Conservation (phyloP, 2,797 vertebrate genomes). For the Carcharodon carcharias region DNA sequence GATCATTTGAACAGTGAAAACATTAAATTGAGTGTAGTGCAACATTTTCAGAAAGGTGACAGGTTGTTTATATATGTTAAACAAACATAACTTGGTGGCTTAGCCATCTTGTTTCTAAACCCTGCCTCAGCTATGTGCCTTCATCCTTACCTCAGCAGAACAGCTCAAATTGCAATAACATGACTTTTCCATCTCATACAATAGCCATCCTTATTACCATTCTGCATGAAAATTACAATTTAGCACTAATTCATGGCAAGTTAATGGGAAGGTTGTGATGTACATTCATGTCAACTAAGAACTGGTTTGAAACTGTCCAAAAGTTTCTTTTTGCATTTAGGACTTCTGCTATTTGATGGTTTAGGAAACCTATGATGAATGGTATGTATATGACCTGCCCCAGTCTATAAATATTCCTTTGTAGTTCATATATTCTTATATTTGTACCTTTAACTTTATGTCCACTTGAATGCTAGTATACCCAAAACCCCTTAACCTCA, state of each 20-base stretch:
- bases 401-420: neutral
- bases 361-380: neutral
- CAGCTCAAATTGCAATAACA: neutral
- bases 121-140: neutral
- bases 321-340: neutral
- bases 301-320: neutral
- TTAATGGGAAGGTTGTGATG: neutral
- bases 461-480: neutral
- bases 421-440: neutral
- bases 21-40: neutral
- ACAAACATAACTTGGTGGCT: neutral
- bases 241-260: neutral
- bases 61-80: neutral
- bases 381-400: neutral
- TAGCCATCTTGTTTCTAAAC: neutral
- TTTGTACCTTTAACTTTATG: neutral
- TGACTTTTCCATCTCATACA: neutral
- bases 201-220: neutral
- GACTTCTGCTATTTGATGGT: neutral
- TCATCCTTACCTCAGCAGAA: neutral
- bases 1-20: neutral
- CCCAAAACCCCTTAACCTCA: neutral
- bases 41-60: neutral
- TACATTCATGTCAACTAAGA: neutral
- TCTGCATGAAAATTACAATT: neutral